Conservation (phyloP, 2,113 vertebrate genomes). For the Gymnogyps californianus region DNA sequence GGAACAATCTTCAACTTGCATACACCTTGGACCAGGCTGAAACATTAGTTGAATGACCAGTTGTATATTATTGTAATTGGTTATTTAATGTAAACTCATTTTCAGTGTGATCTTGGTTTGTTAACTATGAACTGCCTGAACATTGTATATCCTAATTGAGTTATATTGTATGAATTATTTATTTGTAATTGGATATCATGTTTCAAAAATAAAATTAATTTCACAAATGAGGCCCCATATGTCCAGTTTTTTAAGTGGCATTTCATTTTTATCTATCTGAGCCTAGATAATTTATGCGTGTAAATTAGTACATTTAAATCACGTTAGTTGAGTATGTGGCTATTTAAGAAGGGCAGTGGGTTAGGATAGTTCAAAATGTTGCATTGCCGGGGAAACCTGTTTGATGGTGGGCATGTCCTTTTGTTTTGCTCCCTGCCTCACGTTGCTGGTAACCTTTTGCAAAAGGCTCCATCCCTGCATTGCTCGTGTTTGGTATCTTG, state of each 20-base stretch:
- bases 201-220: conserved; percentile 75
- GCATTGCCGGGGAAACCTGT: too few species aligned
- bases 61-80: conserved; percentile 66
- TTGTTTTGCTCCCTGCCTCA: too few species aligned
- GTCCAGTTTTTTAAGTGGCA: neutral
- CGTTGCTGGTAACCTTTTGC: too few species aligned
- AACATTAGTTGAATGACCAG: conserved; percentile 37
- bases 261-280: neutral
- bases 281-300: neutral
- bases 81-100: conserved; percentile 65
- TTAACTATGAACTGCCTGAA: conserved; percentile 51
- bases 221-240: neutral
- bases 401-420: neutral
- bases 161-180: conserved; percentile 79
- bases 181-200: conserved; percentile 76
- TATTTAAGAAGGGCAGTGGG: neutral
- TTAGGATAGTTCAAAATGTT: neutral
- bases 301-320: neutral
- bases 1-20: conserved; percentile 14
- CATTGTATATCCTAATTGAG: conserved; percentile 64
- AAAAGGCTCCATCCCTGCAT: neutral
- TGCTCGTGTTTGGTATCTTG: too few species aligned
- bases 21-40: conserved; percentile 51
- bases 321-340: accelerated
- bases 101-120: conserved; percentile 49